Percentiles rank a stretch among this genome's conserved stretches.
Conservation (phyloP, 2,113 vertebrate species). For the Varanus komodoensis region DNA sequence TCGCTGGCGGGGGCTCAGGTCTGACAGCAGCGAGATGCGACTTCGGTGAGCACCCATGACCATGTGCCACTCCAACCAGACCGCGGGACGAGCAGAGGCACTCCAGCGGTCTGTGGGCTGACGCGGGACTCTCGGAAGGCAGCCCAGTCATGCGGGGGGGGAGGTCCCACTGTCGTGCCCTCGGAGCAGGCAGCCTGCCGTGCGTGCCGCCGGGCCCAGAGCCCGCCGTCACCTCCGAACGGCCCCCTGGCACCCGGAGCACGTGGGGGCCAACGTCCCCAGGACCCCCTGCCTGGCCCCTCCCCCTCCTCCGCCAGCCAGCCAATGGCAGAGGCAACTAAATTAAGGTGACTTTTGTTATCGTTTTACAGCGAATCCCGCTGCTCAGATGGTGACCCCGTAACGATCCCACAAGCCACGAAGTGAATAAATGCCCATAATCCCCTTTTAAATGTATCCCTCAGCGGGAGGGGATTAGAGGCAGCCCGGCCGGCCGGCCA, state of each 20-base stretch:
- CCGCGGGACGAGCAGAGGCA: background rate
- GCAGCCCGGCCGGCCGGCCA: background rate
- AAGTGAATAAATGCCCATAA: constrained; percentile 66
- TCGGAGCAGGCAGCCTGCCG: too few species aligned
- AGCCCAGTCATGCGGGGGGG: background rate
- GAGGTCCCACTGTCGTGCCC: too few species aligned
- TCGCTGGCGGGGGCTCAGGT: background rate
- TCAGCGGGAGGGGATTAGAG: constrained; percentile 54
- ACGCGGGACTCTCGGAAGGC: background rate
- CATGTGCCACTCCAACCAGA: background rate
- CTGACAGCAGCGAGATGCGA: too few species aligned
- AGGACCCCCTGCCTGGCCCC: too few species aligned
- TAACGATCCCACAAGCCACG: background rate
- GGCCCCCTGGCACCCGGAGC: too few species aligned
- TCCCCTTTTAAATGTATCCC: constrained; percentile 68
- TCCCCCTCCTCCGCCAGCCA: background rate
- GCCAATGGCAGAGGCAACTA: background rate
- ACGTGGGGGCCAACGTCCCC: background rate
- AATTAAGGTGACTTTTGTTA: constrained; percentile 16
- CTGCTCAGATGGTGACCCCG: constrained; percentile 60
- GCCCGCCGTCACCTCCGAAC: too few species aligned
- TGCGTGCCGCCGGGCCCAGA: too few species aligned
- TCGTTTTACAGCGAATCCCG: constrained; percentile 46
- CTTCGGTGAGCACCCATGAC: background rate
- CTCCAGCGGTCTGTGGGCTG: background rate